A percentile compares a stretch with the other conserved stretches of the same genome.
These are phyloP conservation scores for Mesorhabditis sp. DNA, from an alignment of 2,888 invertebrate genomes.

Conservation along the genomic window DNA sequence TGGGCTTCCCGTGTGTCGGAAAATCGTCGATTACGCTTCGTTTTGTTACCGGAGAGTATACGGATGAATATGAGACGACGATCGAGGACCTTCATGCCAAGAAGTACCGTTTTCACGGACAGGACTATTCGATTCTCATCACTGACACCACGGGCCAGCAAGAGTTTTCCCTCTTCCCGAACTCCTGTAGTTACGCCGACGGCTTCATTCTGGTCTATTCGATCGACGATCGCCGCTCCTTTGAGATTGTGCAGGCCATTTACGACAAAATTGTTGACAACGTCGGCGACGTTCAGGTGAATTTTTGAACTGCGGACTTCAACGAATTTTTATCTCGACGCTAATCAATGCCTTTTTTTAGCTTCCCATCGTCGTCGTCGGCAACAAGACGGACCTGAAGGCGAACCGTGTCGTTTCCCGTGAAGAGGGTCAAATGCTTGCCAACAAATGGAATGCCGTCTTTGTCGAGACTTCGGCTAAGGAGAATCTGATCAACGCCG, in stretches of 20 bases:
- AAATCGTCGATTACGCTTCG: conserved; percentile 75
- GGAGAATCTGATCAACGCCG: conserved; percentile 16
- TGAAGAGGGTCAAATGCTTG: conserved; percentile 28
- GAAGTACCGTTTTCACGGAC: conserved; percentile 79
- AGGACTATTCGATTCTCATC: conserved; percentile 81
- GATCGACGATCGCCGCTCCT: conserved; percentile 71
- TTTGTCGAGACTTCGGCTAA: conserved; percentile 38
- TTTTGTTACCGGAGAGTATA: conserved; percentile 94
- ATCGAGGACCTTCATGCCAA: conserved; percentile 85
- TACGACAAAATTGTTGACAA: conserved; percentile 92
- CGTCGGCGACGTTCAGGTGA: conserved; percentile 90
- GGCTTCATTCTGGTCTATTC: conserved; percentile 97
- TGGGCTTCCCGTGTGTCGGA: conserved; percentile 51
- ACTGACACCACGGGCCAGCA: conserved; percentile 93
- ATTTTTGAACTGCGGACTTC: conserved; percentile 7
- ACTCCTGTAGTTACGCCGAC: conserved; percentile 93
- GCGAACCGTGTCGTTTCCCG: conserved; percentile 58
- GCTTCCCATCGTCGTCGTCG: conserved; percentile 92
- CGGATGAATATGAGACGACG: conserved; percentile 95
- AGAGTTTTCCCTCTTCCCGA: conserved; percentile 94
- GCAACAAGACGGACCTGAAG: conserved; percentile 89
- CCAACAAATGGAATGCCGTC: conserved; percentile 31
- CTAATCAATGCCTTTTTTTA: conserved; percentile 65
- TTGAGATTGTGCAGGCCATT: conserved; percentile 92
- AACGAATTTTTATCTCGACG: not conserved